Base-by-base conservation (phyloP, 2,113 vertebrate species). In the Ursus arctos region DNA sequence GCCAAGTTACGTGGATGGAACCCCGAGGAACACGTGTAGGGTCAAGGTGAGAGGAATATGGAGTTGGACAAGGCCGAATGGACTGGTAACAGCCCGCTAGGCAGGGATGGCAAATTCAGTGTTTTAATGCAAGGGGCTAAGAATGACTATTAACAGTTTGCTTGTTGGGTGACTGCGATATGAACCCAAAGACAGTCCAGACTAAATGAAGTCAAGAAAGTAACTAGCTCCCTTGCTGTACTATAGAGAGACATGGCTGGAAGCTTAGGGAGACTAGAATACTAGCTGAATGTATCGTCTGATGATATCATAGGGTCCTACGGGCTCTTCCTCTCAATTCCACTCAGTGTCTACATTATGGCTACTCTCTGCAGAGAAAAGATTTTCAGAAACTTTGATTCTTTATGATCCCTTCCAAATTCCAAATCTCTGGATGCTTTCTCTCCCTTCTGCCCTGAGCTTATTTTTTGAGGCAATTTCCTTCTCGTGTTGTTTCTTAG, bases 401-500 rank as follows among this genome's bases (percentile, higher is more conserved):
- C 57, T 51, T 77, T 51, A 57, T 36, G 22, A 77, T 93, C 33
- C 24, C 47, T 84, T 65, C 26, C 61, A 94, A 94, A 72, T 53
- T 72, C 71, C 71, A 91, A 67, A 11, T 83, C 72, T 92, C 95
- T 94, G 0, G 79, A 87, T 18, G 83, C 2, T 86, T 6, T 65
- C 2, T 86, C 4, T 65, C 2, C 28, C 24, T 96, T 96, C 77
- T 93, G 53, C 80, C 74, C 81, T 94, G 77, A 96, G 24, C 22
- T 86, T 95, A 47, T 96, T 83, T 80, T 84, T 95, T 94, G 82
- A 97, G 97, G 83, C 19, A 0, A 65, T 43, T 97, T 97, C 86
- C 43, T 57, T 26, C 97, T 97, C 63, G 87, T 97, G 69, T 97
- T 96, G 15, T 72, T 98, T 92, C 43, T 91, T 90, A 69, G 26